Percentiles rank a stretch among this genome's conserved stretches.
These are phyloP conservation scores for Phymatocera aterrima DNA, from an alignment of 2,888 invertebrate species.

Conservation along the genomic window DNA sequence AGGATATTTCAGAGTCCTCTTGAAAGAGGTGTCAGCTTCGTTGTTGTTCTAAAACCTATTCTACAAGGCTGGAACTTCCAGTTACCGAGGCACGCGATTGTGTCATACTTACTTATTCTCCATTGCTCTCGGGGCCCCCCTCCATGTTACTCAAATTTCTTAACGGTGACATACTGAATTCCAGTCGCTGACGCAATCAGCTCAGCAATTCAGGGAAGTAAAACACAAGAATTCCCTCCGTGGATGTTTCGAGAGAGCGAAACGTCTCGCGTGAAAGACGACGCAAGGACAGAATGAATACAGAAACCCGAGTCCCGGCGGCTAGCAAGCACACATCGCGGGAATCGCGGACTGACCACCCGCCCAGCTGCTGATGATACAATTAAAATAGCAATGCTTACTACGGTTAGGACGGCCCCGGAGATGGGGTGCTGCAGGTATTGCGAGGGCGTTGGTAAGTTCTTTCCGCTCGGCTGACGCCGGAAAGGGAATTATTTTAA, in stretches of 20 bases:
- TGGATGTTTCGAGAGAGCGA: conserved; percentile 62
- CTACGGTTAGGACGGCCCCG: conserved; percentile 53
- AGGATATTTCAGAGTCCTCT: not conserved
- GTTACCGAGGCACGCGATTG: not conserved
- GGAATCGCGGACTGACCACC: conserved; percentile 61
- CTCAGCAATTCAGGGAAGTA: conserved; percentile 65
- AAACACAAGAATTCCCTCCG: conserved; percentile 60
- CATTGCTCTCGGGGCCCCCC: not conserved
- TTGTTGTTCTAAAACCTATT: conserved; percentile 29
- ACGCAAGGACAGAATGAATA: conserved; percentile 51
- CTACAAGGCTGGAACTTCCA: conserved; percentile 3
- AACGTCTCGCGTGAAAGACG: conserved; percentile 45
- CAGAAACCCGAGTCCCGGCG: conserved; percentile 40
- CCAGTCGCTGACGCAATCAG: conserved; percentile 59
- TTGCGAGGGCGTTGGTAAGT: conserved; percentile 72
- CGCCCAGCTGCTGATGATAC: conserved; percentile 66
- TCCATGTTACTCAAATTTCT: conserved; percentile 34
- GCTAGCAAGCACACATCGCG: not conserved
- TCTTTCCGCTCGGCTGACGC: conserved; percentile 75
- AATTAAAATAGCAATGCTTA: conserved; percentile 74
- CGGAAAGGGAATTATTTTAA: conserved; percentile 76
- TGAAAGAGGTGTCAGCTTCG: conserved; percentile 9
- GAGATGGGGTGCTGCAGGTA: conserved; percentile 44
- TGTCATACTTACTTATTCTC: not conserved
- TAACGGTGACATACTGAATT: conserved; percentile 38